Evolutionary conservation across 2,888 invertebrate genomes (phyloP), one percentile per base, ranked within the genome.

Genomic region (Dynastes tityus): DNA sequence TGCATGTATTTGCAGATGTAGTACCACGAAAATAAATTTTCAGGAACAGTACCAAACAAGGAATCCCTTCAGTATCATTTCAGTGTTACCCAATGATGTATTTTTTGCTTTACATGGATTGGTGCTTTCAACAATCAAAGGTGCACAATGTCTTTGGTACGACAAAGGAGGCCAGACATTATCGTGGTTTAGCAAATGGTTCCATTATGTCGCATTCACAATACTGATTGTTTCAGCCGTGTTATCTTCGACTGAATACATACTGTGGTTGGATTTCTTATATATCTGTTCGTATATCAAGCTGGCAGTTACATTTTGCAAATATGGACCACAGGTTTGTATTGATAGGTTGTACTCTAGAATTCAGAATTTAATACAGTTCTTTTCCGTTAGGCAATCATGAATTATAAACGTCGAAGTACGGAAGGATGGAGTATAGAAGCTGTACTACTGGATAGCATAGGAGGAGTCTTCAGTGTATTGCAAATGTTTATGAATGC

Each of bases 371-470:
- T 45, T 45, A 45, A 9, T 45, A 45, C 45, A 11, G 0, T 3
- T 9, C 2, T 45, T 2, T 22, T 4, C 22, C 67, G 55, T 61
- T 88, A 96, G 95, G 98, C 97, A 0, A 94, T 94, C 86, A 96
- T 97, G 93, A 98, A 98, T 90, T 98, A 94, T 90, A 92, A 92
- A 83, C 92, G 98, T 78, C 96, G 98, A 88, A 97, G 97, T 67
- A 98, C 98, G 0, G 93, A 93, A 1, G 98, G 98, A 53, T 98
- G 98, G 98, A 97, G 97, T 83, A 98, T 98, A 85, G 97, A 97
- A 73, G 98, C 98, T 90, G 95, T 98, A 83, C 91, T 98, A 86
- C 90, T 98, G 76, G 98, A 98, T 89, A 97, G 97, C 88, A 94
- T 95, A 6, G 98, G 98, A 74, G 98, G 98, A 4, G 90, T 91